Conservation (phyloP, 2,113 vertebrate species). For the Oncorhynchus masou region DNA sequence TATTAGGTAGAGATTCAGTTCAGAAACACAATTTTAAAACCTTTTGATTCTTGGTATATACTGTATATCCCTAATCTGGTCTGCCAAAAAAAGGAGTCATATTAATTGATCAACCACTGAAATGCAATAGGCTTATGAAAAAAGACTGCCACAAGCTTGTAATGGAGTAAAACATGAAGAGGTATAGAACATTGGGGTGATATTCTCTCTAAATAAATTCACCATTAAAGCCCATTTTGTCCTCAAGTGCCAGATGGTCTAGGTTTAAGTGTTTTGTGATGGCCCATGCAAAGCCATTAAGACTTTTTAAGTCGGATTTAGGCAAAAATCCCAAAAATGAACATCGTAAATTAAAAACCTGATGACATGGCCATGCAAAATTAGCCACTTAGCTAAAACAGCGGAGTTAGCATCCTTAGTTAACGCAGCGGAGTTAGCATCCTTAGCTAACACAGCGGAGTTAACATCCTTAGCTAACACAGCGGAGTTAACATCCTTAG, state of each 20-base stretch:
- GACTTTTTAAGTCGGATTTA: no score
- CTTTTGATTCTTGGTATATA: no score
- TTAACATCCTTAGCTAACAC: no score
- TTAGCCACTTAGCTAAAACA: neutral
- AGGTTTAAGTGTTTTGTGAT: neutral
- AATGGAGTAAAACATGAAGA: neutral
- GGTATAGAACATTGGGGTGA: no score
- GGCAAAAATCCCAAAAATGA: neutral
- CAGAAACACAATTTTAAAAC: no score
- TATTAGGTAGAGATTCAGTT: neutral
- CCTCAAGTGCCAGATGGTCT: neutral
- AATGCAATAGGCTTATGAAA: neutral
- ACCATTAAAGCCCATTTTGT: neutral
- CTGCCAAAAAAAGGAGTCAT: constrained; percentile 7
- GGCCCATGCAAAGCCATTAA: neutral
- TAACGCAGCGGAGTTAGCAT: neutral
- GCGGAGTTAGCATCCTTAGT: neutral
- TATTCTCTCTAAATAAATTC: no score
- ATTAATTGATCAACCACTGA: neutral
- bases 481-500: no score
- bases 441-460: no score
- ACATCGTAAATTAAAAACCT: neutral
- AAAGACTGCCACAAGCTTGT: neutral
- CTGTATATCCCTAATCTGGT: no score
- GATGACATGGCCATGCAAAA: neutral